These are phyloP conservation scores for Halictus rubicundus DNA, from an alignment of 1,140 invertebrate genomes.

Conservation along the genomic window DNA sequence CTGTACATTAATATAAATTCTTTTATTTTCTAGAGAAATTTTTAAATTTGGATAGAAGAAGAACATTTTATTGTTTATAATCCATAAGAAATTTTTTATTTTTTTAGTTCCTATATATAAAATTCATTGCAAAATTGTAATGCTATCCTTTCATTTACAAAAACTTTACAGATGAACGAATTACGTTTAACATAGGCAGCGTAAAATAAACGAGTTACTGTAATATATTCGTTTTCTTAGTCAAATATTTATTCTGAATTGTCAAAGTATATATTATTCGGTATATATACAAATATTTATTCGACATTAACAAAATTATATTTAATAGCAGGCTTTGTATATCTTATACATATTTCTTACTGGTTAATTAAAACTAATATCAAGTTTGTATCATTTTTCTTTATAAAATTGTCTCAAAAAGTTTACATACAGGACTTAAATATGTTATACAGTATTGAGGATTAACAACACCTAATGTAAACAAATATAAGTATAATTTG, in stretches of 20 bases:
- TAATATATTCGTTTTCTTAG: constrained; percentile 8
- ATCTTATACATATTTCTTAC: background rate
- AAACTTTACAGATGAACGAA: constrained; percentile 26
- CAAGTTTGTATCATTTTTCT: background rate
- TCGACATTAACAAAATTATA: constrained; percentile 39
- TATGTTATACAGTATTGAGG: background rate
- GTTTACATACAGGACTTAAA: background rate
- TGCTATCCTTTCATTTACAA: constrained; percentile 23
- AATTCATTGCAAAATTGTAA: constrained; percentile 1
- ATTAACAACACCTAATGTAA: background rate
- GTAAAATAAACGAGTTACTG: constrained; percentile 17
- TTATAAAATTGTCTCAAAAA: background rate
- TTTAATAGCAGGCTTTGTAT: constrained; percentile 2
- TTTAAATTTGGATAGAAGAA: constrained; percentile 38
- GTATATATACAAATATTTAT: constrained; percentile 23
- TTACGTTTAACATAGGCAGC: constrained; percentile 18
- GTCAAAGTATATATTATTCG: no score
- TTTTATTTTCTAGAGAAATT: constrained; percentile 50
- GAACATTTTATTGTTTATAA: constrained; percentile 29
- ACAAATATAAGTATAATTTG: background rate
- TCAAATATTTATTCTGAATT: constrained; percentile 25
- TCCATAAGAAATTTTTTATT: constrained; percentile 4
- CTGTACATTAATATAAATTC: constrained; percentile 9
- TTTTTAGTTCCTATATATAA: constrained; percentile 29
- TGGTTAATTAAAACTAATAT: background rate